Conservation (phyloP, 2,113 vertebrate genomes). For the Daphoenositta chrysoptera region DNA sequence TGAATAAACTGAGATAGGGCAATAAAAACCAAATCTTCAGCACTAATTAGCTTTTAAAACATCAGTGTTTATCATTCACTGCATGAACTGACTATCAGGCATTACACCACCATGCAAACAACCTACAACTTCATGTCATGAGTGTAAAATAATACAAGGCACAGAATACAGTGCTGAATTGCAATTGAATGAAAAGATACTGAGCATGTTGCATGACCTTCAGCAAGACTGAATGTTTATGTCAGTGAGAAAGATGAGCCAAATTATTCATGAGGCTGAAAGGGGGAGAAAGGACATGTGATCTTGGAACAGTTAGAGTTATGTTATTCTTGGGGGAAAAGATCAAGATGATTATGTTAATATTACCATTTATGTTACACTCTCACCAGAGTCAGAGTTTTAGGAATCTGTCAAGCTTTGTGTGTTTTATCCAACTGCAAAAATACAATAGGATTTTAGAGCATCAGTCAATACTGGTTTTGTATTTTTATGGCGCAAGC, state of each 20-base stretch:
- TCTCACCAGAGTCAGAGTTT: neutral
- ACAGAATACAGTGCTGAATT: neutral
- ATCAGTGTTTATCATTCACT: neutral
- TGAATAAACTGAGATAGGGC: slow-evolving; percentile 1
- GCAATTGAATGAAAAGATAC: neutral
- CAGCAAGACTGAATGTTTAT: neutral
- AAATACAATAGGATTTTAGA: neutral
- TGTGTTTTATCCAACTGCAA: slow-evolving; percentile 2
- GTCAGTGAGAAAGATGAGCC: neutral
- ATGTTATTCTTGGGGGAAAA: slow-evolving; percentile 5
- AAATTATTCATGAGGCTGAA: slow-evolving; percentile 39
- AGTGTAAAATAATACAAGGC: neutral
- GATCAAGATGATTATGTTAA: neutral
- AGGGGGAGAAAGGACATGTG: neutral
- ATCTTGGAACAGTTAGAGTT: slow-evolving; percentile 1
- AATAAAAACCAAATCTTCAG: neutral
- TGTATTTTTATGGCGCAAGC: neutral
- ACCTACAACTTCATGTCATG: neutral
- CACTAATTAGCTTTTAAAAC: slow-evolving; percentile 14
- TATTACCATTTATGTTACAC: neutral
- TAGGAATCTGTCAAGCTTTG: neutral
- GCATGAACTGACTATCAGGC: neutral
- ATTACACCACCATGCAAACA: neutral
- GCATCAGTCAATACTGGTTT: neutral
- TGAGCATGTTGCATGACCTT: neutral